Conservation (phyloP, 2,888 invertebrate species). For the Nudaria mundana region DNA sequence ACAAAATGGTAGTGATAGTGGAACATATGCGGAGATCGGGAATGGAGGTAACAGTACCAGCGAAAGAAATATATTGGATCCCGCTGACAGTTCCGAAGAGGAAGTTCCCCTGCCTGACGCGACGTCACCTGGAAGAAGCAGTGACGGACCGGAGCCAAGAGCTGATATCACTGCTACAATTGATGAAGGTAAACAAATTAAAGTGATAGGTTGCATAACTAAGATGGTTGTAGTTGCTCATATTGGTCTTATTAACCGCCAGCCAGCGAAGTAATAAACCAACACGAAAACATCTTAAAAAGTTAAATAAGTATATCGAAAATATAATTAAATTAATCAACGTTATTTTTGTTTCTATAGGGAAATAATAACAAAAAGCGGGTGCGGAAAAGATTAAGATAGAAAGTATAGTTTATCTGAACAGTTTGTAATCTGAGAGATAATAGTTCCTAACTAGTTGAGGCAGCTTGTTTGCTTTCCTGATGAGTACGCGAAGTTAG, state of each 20-base stretch:
- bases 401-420: slow-evolving; percentile 49
- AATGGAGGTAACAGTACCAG: slow-evolving; percentile 69
- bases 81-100: slow-evolving; percentile 75
- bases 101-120: slow-evolving; percentile 73
- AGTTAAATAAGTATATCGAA: too few species aligned
- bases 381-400: slow-evolving; percentile 38
- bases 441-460: slow-evolving; percentile 68
- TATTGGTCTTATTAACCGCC: too few species aligned
- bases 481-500: slow-evolving; percentile 60
- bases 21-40: slow-evolving; percentile 76
- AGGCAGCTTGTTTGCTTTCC: slow-evolving; percentile 62
- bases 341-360: too few species aligned
- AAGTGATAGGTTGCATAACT: too few species aligned
- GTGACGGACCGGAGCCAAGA: slow-evolving; percentile 73
- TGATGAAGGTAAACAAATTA: slow-evolving; percentile 68
- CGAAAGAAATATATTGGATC: slow-evolving; percentile 71
- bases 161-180: slow-evolving; percentile 73
- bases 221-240: too few species aligned
- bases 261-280: too few species aligned
- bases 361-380: slow-evolving; percentile 37
- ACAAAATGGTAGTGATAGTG: slow-evolving; percentile 76
- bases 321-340: too few species aligned
- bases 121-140: slow-evolving; percentile 72
- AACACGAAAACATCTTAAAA: too few species aligned
- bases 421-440: slow-evolving; percentile 59